Evolutionary conservation across 2,797 vertebrate genomes (phyloP), one percentile per base, ranked within the genome.

Genomic region (Mastacembelus armatus): DNA sequence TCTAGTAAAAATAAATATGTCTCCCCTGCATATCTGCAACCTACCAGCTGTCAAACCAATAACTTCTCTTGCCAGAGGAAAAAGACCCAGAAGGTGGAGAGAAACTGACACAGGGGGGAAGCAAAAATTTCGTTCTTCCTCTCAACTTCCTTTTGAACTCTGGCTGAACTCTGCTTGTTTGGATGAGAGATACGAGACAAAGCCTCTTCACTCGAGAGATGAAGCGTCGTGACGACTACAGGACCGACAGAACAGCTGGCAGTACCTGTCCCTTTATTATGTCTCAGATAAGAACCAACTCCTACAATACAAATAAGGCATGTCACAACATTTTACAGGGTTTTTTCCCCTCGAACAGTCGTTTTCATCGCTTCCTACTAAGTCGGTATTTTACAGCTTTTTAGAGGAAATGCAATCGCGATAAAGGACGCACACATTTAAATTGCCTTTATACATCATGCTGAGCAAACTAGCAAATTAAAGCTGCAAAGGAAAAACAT

Each of bases 81-180:
- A 29, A 47, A 58, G 43, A 71, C 60, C 49, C 29, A 55, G 72
- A 74, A 78, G 57, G 69, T 69, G 58, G 38, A 66, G 54, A 81
- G 77, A 48, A 56, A 78, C 71, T 76, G 75, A 85, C 83, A 80
- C 18, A 8, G 26, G 19, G 32, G n/a, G 51, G 40, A 48, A 69
- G 32, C 7, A 1, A 67, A 62, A 71, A 67, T 60, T 18, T 77
- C 2, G 4, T 57, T 81, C 57, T 78, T 42, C 19, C 54, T 62
- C 64, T 80, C 58, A 65, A 80, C 83, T 83, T 80, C 55, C 30
- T 68, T 72, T 77, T 85, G 79, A 91, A 89, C 91, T 87, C 71
- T 81, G 66, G 69, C 62, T 90, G 88, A 92, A 90, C 87, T 80
- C 55, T 12, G 26, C 52, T 58, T 80, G 78, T 82, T 89, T 82